Base-by-base conservation (phyloP, 2,888 invertebrate species). In the Amphipyra tragopoginis region DNA sequence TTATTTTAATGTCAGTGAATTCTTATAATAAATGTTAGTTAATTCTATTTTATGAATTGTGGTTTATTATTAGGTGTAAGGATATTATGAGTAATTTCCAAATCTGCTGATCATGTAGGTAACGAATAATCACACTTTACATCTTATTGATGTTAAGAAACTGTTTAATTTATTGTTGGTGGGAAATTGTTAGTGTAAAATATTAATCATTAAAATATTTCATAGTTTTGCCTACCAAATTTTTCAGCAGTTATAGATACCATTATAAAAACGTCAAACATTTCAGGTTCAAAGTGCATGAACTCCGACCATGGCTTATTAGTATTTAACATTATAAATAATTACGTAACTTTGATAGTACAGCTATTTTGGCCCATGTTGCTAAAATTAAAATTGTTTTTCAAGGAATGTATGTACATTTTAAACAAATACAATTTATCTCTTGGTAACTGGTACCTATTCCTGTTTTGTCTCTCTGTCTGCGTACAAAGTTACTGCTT, bases 401-500 rank as follows among this genome's bases (percentile, higher is more conserved):
- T 66, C 50, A 21, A 21, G 3, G 21, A 21, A 21, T 21, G 21
- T 21, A 3, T 21, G 38, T 48, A 55, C 45, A 65, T 65, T 14
- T 65, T 36, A 47, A 52, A 48, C 48, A 48, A 45, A 51, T 42
- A 45, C 14, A 40, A 48, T 48, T 66, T 74, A 72, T 79, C 75
- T 68, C 59, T 68, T 77, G 50, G 70, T 48, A 79, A 74, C 69
- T 39, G 54, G 51, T 63, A 62, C 59, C 42, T 57, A 80, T 80
- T 77, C 72, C 81, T 79, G 80, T 79, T 77, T 66, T 79, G 80
- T 74, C n/a, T n/a, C n/a, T n/a, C 79, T 70, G 71, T 64, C 68
- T 70, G 53, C 42, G 54, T 61, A 64, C 43, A 53, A 50, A 65
- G 11, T 64, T 60, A 59, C 49, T 60, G 57, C 36, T 52, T 77